Percentiles rank a stretch among this genome's conserved stretches.
These are phyloP conservation scores for Neomicropteryx cornuta DNA, from an alignment of 1,140 invertebrate species.

Conservation along the genomic window DNA sequence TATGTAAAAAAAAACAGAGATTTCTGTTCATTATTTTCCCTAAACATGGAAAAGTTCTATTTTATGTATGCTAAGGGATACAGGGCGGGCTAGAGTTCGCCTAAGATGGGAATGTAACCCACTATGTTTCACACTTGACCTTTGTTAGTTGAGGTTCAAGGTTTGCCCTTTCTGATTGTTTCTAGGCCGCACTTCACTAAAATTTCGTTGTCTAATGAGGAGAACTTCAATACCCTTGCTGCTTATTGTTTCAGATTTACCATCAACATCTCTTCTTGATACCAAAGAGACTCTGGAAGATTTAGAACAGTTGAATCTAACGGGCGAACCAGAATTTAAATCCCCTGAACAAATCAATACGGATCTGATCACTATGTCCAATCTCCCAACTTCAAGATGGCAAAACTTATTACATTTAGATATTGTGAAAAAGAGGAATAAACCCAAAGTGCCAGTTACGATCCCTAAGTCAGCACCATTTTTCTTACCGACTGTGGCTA, in stretches of 20 bases:
- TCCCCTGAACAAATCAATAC: slow-evolving; percentile 72
- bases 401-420: slow-evolving; percentile 87
- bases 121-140: too few species aligned
- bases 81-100: too few species aligned
- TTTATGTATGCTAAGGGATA: too few species aligned
- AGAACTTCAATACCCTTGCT: too few species aligned
- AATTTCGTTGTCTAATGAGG: too few species aligned
- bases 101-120: too few species aligned
- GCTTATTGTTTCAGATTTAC: slow-evolving; percentile 24
- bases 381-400: slow-evolving; percentile 81
- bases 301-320: slow-evolving; percentile 39
- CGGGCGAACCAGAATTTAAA: slow-evolving; percentile 51
- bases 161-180: too few species aligned
- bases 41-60: too few species aligned
- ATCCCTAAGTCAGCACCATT: slow-evolving; percentile 82
- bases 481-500: slow-evolving; percentile 84
- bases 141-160: too few species aligned
- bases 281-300: slow-evolving; percentile 34
- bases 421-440: slow-evolving; percentile 81
- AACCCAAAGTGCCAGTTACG: slow-evolving; percentile 76
- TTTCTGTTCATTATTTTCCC: too few species aligned
- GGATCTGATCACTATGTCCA: slow-evolving; percentile 79
- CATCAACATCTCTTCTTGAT: slow-evolving; percentile 20
- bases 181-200: too few species aligned
- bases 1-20: too few species aligned